Conservation (phyloP, 2,113 vertebrate genomes). For the Anhinga rufa region DNA sequence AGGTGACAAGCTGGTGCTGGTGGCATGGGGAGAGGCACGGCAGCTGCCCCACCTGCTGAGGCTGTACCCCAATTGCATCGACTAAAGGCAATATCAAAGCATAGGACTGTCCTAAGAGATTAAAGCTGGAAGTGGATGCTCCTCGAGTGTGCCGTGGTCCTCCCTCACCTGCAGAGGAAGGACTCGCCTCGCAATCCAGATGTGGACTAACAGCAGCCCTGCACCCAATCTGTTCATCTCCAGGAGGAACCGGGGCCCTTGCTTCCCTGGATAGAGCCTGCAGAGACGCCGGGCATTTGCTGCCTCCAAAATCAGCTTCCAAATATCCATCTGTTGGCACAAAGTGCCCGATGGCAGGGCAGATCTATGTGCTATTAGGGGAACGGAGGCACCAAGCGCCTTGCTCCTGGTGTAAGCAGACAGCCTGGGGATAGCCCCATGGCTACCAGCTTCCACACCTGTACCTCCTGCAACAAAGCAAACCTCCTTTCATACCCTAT, state of each 20-base stretch:
- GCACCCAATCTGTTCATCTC: background rate
- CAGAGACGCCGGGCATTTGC: fast-evolving
- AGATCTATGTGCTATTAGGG: background rate
- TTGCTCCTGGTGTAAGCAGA: background rate
- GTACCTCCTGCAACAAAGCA: background rate
- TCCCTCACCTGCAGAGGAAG: background rate
- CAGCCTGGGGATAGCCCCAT: background rate
- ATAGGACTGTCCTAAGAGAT: background rate
- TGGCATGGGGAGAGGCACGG: background rate
- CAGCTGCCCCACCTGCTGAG: background rate
- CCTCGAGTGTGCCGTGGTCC: background rate
- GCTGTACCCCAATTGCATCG: fast-evolving
- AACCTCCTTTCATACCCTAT: background rate
- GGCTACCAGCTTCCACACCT: background rate
- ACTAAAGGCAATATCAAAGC: background rate
- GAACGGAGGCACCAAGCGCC: background rate
- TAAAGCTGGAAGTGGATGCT: background rate
- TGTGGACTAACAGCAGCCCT: background rate
- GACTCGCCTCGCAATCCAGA: background rate
- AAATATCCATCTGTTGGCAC: background rate
- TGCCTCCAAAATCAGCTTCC: background rate
- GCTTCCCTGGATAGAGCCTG: background rate
- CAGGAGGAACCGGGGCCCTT: background rate
- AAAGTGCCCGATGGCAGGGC: background rate
- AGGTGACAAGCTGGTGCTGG: background rate